Evolutionary conservation across 53 echinoderm and acorn worm species (phyloP), one percentile per base, ranked within the genome.

Genomic region (Paracentrotus lividus): DNA sequence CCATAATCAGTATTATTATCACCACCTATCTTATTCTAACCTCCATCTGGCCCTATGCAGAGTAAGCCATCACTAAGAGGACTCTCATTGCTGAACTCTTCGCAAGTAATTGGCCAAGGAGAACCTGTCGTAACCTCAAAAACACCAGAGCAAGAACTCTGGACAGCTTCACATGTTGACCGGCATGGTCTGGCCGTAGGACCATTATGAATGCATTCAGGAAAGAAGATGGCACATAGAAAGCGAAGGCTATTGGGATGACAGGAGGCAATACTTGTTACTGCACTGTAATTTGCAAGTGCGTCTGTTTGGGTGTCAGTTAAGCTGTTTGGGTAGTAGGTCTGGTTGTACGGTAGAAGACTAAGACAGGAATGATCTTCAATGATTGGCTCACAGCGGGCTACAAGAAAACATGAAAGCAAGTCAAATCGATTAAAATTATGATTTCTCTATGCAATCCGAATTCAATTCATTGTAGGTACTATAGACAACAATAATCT

Each of bases 311-410:
- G 65, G 29, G 90, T 78, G 26, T 45, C 31, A 9, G 91, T 90
- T 31, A 86, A 29, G 15, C 15, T 33, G 93, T 90, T 94, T 18
- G 98, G 98, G 91, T 92, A 95, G 34, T 81, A 51, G 31, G 98
- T 98, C 34, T 16, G 53, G 32, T 85, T 90, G 77, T 97, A 97
- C 3, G 96, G 94, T 0, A 97, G 95, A 5, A 96, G 49, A 0
- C 21, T 20, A 2, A 77, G 53, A 33, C 97, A 97, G 15, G 56
- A 72, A n/a, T n/a, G n/a, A 54, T 78, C 12, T 9, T 89, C 43
- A 27, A 81, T 54, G 44, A 97, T 94, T 34, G 59, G 31, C 49
- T 93, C 61, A 75, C 97, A 97, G 1, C 86, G 86, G 32, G 92
- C 97, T 97, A 90, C 21, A 93, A 90, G 49, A 1, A 10, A 55